A percentile compares a stretch with the other conserved stretches of the same genome.
Conservation (phyloP, 2,113 vertebrate species). For the Atherinomorus stipes region DNA sequence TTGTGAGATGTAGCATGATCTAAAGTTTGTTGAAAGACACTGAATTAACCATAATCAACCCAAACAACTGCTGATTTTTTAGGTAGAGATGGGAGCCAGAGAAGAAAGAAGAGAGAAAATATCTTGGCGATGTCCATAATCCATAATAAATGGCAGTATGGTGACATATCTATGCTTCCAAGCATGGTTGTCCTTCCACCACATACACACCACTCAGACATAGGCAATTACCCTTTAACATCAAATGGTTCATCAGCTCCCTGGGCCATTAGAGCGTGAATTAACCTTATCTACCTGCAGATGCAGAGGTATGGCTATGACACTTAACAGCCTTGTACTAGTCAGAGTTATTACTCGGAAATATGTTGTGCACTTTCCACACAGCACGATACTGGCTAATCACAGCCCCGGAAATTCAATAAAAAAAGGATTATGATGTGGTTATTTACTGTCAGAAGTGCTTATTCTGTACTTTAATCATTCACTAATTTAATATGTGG, state of each 20-base stretch:
- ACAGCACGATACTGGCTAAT: slow-evolving; percentile 61
- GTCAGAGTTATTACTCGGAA: slow-evolving; percentile 49
- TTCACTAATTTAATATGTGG: slow-evolving; percentile 58
- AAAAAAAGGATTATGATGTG: slow-evolving; percentile 76
- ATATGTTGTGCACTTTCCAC: slow-evolving; percentile 64
- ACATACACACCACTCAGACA: slow-evolving; percentile 39
- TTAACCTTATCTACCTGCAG: slow-evolving; percentile 77
- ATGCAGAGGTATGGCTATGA: slow-evolving; percentile 65
- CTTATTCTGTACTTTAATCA: slow-evolving; percentile 64
- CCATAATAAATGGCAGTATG: slow-evolving; percentile 42
- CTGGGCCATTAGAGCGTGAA: slow-evolving; percentile 66
- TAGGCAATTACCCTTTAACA: slow-evolving; percentile 81
- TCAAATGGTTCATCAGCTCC: slow-evolving; percentile 69
- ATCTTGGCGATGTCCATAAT: slow-evolving; percentile 59
- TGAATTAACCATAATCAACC: not conserved
- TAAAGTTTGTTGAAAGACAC: not conserved
- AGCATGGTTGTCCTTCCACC: slow-evolving; percentile 8
- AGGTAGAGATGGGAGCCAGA: slow-evolving; percentile 19
- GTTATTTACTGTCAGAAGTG: slow-evolving; percentile 57
- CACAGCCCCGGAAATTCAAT: slow-evolving; percentile 71
- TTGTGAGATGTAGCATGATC: not conserved
- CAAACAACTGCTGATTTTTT: not conserved
- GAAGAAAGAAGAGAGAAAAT: too few species aligned
- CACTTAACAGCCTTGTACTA: slow-evolving; percentile 28
- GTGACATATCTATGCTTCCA: slow-evolving; percentile 30